Base-by-base conservation (phyloP, 2,888 invertebrate species). In the Automeris io region DNA sequence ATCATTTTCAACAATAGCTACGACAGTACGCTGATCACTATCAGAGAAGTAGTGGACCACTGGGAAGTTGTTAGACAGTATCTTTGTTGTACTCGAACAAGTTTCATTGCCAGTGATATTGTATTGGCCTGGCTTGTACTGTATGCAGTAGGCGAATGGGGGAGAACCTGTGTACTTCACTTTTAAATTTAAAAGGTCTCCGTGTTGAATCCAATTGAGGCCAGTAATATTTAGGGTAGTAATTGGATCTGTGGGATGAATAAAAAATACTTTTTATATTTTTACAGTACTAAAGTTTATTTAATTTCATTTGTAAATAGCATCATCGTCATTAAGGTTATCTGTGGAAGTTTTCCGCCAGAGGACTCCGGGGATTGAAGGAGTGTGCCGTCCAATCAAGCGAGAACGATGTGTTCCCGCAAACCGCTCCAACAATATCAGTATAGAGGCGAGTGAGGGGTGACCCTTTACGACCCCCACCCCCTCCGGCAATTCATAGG, bases 151-250 rank as follows among this genome's bases (percentile, higher is more conserved):
- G 32, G 88, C 58, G 57, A 93, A 92, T 0, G 93, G 92, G 0
- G 90, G 88, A 0, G 95, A 92, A 0, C 96, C 96, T 18, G 90
- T 88, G 57, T 95, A 96, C 24, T 89, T 89, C 2, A 93, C 89
- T 47, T 90, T 86, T 5, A 96, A 70, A 39, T 91, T 88, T 18
- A 96, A 72, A 32, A 95, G 78, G 38, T 95, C 94, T 21, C 95
- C 95, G 43, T 93, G 93, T 54, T 93, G 91, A 21, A 96, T 81
- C 95, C 96, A 96, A 59, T 92, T 92, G 39, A 91, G 90, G 0
- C 95, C 96, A 2, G 87, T 90, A 1, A 93, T 89, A 34, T 90
- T 90, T 5, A 95, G 83, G 6, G 90, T 89, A 2, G 88, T 71
- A 49, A 96, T 89, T 1, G 95, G 93, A 48, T 90, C 95, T 95